phyloP scores from a whole-genome alignment of 2,113 vertebrate species.

The Chloebia gouldiae region DNA sequence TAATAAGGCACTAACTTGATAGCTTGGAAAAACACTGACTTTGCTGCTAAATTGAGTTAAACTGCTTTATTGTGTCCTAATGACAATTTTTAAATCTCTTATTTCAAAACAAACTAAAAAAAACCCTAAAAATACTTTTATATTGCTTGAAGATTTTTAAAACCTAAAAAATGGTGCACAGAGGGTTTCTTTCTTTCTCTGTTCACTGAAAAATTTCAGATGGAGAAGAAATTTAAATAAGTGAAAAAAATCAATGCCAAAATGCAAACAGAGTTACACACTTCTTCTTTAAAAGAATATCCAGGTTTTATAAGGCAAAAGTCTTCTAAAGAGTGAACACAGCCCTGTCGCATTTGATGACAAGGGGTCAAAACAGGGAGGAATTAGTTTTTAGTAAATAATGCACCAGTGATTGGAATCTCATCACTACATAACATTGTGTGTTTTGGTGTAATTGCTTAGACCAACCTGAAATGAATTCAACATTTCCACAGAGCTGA shows the following conservation, averaged over 20 bases:
- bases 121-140: background rate
- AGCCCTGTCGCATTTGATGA: background rate
- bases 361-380: background rate
- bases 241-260: slow-evolving; percentile 23
- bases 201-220: slow-evolving; percentile 13
- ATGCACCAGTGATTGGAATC: background rate
- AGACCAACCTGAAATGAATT: background rate
- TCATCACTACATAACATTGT: fast-evolving
- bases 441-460: background rate
- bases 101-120: background rate
- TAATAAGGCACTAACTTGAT: slow-evolving; percentile 61
- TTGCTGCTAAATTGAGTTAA: slow-evolving; percentile 65
- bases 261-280: background rate
- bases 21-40: slow-evolving; percentile 63
- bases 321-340: background rate
- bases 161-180: background rate
- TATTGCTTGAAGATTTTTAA: background rate
- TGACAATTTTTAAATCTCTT: slow-evolving; percentile 23
- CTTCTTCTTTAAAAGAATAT: background rate
- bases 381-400: background rate
- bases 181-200: background rate
- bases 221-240: background rate
- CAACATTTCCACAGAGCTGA: background rate
- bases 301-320: background rate
- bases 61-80: slow-evolving; percentile 9